Evolutionary conservation across 2,797 vertebrate species (phyloP), one percentile per base, ranked within the genome.

Genomic region (Lerista edwardsae): DNA sequence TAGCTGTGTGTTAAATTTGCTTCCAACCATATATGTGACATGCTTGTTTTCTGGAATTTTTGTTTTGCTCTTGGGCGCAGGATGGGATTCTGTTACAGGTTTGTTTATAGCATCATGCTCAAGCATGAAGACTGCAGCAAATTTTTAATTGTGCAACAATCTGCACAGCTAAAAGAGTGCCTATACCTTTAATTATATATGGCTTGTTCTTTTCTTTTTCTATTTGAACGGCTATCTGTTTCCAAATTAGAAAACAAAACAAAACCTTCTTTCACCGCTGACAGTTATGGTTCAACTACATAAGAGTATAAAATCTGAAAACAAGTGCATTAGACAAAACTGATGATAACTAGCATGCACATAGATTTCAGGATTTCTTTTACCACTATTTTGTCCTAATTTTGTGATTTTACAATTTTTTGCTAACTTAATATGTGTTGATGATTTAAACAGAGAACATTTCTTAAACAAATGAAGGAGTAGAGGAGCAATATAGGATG

Each of bases 81-180:
- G 87, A 90, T 88, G 83, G 68, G 78, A 84, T 19, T 82, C 87
- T 84, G 74, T 85, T 90, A 84, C 86, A 90, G 21, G 90, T 94
- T 89, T 86, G 87, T 86, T 91, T 79, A 75, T 78, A 25, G 79
- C 10, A 25, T 93, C 34, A 85, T 74, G 90, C 64, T 74, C 83
- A 80, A 81, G 87, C 77, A 92, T 85, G 93, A 91, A 90, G 91
- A 3, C 84, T 93, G 90, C 91, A 93, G 91, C 86, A 80, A 47
- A 51, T 4, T 71, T 85, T 87, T 86, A 80, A 77, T 85, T 90
- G 89, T 87, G 87, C 77, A 83, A 85, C 82, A 65, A 79, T 87
- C 90, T 83, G 34, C 87, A 84, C 81, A 76, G 82, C 84, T 91
- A 91, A 89, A 88, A 83, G 55, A 83, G 69, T 29, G 82, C 80